Conservation (phyloP, 2,888 invertebrate species). For the Rutpela maculata region DNA sequence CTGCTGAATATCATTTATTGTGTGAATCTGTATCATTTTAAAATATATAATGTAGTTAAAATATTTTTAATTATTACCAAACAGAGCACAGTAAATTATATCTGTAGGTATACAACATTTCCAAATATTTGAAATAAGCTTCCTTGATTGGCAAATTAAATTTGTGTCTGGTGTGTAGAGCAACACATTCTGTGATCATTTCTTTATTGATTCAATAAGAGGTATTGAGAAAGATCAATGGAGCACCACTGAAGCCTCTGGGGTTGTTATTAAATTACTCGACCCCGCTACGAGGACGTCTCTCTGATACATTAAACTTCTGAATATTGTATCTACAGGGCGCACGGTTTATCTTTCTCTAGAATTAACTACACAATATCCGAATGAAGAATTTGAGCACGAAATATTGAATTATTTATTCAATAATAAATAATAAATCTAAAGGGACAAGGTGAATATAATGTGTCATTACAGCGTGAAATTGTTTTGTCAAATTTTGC, state of each 20-base stretch:
- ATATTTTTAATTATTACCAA: not conserved
- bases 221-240: constrained; percentile 65
- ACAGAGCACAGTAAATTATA: constrained; percentile 8
- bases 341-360: not conserved
- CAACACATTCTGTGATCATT: constrained; percentile 64
- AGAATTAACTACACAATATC: not conserved
- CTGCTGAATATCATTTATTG: too few relatives aligned
- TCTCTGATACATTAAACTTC: constrained; percentile 43
- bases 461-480: too few relatives aligned
- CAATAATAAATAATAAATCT: too few relatives aligned
- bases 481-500: too few relatives aligned
- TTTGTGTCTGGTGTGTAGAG: constrained; percentile 46
- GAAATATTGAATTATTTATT: too few relatives aligned
- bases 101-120: constrained; percentile 5
- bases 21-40: too few relatives aligned
- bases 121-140: constrained; percentile 25
- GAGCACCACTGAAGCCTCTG: constrained; percentile 56
- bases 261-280: constrained; percentile 72
- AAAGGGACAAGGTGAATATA: too few relatives aligned
- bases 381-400: too few relatives aligned
- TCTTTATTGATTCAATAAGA: constrained; percentile 72
- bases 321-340: constrained; percentile 47
- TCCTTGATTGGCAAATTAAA: constrained; percentile 46
- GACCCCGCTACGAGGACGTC: constrained; percentile 55
- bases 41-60: too few relatives aligned